Base-by-base conservation (phyloP, 2,113 vertebrate genomes). In the Arvicanthis niloticus region DNA sequence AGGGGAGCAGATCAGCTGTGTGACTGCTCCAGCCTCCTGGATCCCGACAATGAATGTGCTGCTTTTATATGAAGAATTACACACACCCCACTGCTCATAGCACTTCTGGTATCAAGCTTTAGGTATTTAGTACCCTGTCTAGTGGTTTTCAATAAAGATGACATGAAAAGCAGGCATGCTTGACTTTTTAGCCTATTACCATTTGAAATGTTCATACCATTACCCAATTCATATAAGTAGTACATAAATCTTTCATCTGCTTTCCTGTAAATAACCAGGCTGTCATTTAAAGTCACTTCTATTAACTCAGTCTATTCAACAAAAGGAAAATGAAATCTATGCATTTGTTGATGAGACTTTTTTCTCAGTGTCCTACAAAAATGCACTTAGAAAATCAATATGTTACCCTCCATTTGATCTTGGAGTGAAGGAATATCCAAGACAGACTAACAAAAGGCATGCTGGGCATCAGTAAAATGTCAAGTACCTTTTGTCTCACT, bases 201-300 rank as follows among this genome's bases (percentile, higher is more conserved):
- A 94, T 95, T 94, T 94, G 76, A 96, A 94, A 97, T 88, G 40
- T 37, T 51, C 24, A 31, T 88, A 10, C 24, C 16, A 81, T 93
- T 96, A 90, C 80, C 76, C 1, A 5, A 19, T 53, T 60, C n/a
- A 73, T 88, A 65, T 26, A 68, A 89, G 40, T 11, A 42, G 34
- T 84, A 31, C 34, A 87, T 77, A 92, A 26, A 81, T 95, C 34
- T 93, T 96, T 96, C 48, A 86, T 89, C 19, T 85, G 65, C 89
- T 91, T 90, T 11, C 34, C n/a, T 88, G 68, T 87, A 95, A 97
- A 85, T 88, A 95, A 45, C 78, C 56, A 95, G 15, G 62, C 40
- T 87, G 34, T 88, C 84, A 95, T 40, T 96, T 93, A 92, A 89
- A 96, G 37, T 62, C 73, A 89, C 53, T 86, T 86, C 40, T 91